Evolutionary conservation across 1,140 invertebrate species (phyloP), one percentile per base, ranked within the genome.

Genomic region (Zophobas atratus): DNA sequence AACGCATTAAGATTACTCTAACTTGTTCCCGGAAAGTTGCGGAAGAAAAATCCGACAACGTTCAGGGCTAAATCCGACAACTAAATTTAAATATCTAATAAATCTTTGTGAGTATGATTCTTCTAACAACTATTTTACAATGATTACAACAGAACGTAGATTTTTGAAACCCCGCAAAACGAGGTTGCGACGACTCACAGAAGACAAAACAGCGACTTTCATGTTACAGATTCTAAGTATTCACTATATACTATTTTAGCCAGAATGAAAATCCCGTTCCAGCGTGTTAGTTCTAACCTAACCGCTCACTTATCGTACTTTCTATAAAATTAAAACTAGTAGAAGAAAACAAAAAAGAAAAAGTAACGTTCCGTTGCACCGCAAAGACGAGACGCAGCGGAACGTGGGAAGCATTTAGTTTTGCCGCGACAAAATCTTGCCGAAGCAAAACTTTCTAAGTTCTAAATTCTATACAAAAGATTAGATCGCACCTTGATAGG

Each of bases 401-500:
- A 43, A 67, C 60, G 60, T 67, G 38, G 41, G 3, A 35, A 57
- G 55, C 55, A 34, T 35, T 6, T 56, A 20, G 57, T 39, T 63
- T 67, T 67, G 60, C 60, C 60, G n/a, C 4, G 60, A 36, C 20
- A 63, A 63, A 4, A 67, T 4, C 48, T 73, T 51, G 34, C 36
- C 73, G 57, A 46, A 41, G 38, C 53, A 60, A 75, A 49, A 35
- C 38, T 56, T 75, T 76, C 48, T 63, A 76, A 67, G 1, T 43
- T 67, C 60, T 67, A 67, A 67, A 43, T 43, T 71, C 63, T 81
- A 79, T 80, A 82, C 78, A 82, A 84, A 84, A 83, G 82, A 81
- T 81, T 80, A 81, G 82, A 82, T 82, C 84, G 84, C 83, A 85
- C 84, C 84, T 85, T 85, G 77, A 56, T 74, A 75, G 76, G 80